Conservation (phyloP, 1,140 invertebrate species). For the Drosophila albomicans region DNA sequence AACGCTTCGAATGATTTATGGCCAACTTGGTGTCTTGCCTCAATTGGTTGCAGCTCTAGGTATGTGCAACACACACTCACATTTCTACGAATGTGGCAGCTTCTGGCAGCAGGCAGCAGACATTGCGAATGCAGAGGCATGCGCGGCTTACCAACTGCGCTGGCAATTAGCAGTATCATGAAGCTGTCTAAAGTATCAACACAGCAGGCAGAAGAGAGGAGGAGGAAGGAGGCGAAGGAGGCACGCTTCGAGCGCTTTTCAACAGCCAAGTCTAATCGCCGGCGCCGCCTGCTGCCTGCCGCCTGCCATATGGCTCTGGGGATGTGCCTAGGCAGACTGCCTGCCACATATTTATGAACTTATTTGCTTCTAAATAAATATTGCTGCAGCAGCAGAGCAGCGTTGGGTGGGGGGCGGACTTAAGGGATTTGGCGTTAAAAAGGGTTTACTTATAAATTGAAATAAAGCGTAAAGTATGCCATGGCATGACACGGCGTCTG, state of each 20-base stretch:
- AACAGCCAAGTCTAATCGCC: slow-evolving; percentile 35
- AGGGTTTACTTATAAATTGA: slow-evolving; percentile 72
- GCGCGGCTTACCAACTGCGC: slow-evolving; percentile 59
- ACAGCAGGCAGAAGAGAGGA: not conserved
- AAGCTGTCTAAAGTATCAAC: slow-evolving; percentile 56
- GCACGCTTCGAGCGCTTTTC: slow-evolving; percentile 48
- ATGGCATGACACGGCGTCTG: slow-evolving; percentile 37
- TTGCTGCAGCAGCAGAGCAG: slow-evolving; percentile 29
- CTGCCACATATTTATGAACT: slow-evolving; percentile 76
- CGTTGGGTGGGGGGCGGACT: slow-evolving; percentile 37
- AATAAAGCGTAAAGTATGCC: slow-evolving; percentile 73
- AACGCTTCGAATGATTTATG: slow-evolving; percentile 63
- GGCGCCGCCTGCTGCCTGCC: slow-evolving; percentile 7
- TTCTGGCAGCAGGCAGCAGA: not conserved
- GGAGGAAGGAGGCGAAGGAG: not conserved
- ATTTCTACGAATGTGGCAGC: not conserved
- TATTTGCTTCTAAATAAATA: slow-evolving; percentile 81
- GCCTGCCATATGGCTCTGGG: slow-evolving; percentile 44
- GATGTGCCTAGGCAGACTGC: slow-evolving; percentile 20
- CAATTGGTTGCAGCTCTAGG: slow-evolving; percentile 26
- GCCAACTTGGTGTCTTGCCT: slow-evolving; percentile 16
- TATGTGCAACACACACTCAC: slow-evolving; percentile 28
- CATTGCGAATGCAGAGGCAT: slow-evolving; percentile 56
- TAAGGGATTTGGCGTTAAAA: slow-evolving; percentile 68
- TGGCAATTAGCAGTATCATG: slow-evolving; percentile 72